These are phyloP conservation scores for Nomia melanderi DNA, from an alignment of 1,140 invertebrate genomes.

Conservation along the genomic window DNA sequence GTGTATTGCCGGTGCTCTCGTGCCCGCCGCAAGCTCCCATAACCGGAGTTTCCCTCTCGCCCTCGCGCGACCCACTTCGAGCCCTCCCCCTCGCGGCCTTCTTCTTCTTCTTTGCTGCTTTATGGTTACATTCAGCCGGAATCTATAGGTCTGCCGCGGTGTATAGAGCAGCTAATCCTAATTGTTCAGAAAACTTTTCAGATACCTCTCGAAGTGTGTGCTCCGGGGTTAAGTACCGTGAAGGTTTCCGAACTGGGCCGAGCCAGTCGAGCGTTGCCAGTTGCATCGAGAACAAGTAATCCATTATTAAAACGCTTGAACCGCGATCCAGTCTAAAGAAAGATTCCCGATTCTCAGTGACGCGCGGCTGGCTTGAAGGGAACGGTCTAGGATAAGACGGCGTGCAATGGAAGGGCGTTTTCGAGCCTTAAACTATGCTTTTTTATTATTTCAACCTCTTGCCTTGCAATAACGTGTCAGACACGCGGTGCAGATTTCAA, in stretches of 20 bases:
- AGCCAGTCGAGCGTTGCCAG: slow-evolving; percentile 46
- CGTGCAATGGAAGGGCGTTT: too few relatives aligned
- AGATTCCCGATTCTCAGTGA: background rate
- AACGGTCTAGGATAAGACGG: too few relatives aligned
- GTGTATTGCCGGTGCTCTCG: slow-evolving; percentile 69
- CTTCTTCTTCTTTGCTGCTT: slow-evolving; percentile 43
- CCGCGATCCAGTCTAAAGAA: background rate
- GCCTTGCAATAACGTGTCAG: too few relatives aligned
- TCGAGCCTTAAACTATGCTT: too few relatives aligned
- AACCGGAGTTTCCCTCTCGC: slow-evolving; percentile 28
- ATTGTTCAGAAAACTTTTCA: slow-evolving; percentile 68
- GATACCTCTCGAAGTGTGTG: slow-evolving; percentile 61
- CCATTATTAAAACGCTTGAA: slow-evolving; percentile 36
- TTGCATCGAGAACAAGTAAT: slow-evolving; percentile 49
- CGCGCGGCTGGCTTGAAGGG: too few relatives aligned
- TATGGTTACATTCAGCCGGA: slow-evolving; percentile 54
- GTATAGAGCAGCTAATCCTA: slow-evolving; percentile 60
- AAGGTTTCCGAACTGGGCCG: slow-evolving; percentile 57
- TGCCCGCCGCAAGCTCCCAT: slow-evolving; percentile 58
- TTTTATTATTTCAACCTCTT: too few relatives aligned
- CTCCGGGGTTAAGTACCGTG: slow-evolving; percentile 55
- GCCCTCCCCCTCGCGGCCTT: slow-evolving; percentile 28
- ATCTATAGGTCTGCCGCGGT: slow-evolving; percentile 59
- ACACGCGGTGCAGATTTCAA: too few relatives aligned
- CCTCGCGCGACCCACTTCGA: slow-evolving; percentile 11